Evolutionary conservation across 1,140 invertebrate species (phyloP).

Genomic region (Monomorium pharaonis): DNA sequence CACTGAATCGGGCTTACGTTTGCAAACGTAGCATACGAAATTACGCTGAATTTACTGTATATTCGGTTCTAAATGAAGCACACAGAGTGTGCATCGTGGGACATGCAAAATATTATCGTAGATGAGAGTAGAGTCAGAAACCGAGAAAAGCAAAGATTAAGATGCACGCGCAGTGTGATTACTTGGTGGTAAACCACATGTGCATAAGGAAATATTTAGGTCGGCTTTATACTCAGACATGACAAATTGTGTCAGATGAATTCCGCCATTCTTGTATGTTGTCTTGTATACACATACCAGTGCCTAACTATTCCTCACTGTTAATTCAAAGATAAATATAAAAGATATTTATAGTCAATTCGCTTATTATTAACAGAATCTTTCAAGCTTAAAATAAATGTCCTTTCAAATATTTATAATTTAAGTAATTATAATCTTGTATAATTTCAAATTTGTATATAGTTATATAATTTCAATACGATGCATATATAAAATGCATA

Average conservation of each 20-base stretch:
- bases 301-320: neutral
- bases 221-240: conserved; percentile 19
- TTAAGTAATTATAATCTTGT: too few relatives aligned
- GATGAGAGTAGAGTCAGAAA: neutral
- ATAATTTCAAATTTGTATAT: too few relatives aligned
- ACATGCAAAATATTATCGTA: conserved; percentile 8
- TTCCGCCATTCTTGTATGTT: neutral
- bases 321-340: neutral
- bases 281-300: neutral
- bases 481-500: too few relatives aligned
- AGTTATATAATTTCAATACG: too few relatives aligned
- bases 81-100: neutral
- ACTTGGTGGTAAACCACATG: conserved; percentile 34
- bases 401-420: neutral
- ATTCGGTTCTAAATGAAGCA: neutral
- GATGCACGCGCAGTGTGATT: conserved; percentile 41
- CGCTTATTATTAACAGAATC: neutral
- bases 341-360: neutral
- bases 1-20: neutral
- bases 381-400: neutral
- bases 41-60: neutral
- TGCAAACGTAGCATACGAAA: conserved; percentile 4
- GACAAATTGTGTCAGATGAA: conserved; percentile 40
- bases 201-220: conserved; percentile 36
- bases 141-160: conserved; percentile 26